Evolutionary conservation across 1,140 invertebrate genomes (phyloP).

Genomic region (Streblospio benedicti): DNA sequence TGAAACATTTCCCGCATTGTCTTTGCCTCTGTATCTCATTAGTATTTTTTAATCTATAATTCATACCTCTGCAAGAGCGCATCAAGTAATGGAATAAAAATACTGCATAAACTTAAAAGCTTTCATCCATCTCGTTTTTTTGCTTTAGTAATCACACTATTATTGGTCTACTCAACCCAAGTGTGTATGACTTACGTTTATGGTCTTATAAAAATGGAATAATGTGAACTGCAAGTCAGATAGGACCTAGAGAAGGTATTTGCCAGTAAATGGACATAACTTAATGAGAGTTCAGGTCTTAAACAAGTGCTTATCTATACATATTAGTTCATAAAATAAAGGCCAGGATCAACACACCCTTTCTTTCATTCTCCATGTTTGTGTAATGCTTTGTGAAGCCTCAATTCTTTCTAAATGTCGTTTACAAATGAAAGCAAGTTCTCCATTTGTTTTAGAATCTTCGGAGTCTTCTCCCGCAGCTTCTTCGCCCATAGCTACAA

Average conservation of each 20-base stretch:
- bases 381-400: conserved; percentile 61
- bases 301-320: conserved; percentile 2
- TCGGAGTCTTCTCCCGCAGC: no score
- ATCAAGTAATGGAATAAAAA: no score
- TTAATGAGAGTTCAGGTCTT: neutral
- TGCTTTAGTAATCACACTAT: no score
- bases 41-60: no score
- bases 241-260: neutral
- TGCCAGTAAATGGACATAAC: neutral
- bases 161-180: neutral
- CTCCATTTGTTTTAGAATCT: no score
- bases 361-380: conserved; percentile 85
- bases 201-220: neutral
- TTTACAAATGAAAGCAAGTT: conserved; percentile 50
- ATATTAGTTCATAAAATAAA: neutral
- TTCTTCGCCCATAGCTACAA: no score
- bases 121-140: no score
- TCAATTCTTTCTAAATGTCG: conserved; percentile 69
- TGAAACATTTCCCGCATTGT: no score
- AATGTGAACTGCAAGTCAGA: neutral
- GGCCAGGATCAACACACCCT: conserved; percentile 54
- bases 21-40: no score
- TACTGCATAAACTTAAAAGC: no score
- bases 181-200: neutral
- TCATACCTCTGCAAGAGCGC: no score